phyloP scores from a whole-genome alignment of 1,140 invertebrate genomes.

The Zaprionus lachaisei region DNA sequence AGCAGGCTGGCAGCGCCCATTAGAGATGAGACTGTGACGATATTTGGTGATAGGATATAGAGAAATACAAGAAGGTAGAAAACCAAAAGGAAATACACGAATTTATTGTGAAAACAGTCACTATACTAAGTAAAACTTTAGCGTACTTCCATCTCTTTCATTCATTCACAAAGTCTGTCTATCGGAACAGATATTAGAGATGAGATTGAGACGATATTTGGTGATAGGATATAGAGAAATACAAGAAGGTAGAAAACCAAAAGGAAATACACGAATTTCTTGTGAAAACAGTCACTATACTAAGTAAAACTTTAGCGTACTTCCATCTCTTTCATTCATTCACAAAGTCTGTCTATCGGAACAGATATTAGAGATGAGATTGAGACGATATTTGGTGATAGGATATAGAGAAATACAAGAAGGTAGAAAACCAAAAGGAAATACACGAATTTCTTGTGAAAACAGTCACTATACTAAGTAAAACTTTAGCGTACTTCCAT shows the following conservation, averaged over 20 bases:
- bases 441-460: background rate
- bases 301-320: background rate
- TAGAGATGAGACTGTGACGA: slow-evolving; percentile 26
- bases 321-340: background rate
- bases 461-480: background rate
- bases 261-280: background rate
- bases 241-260: background rate
- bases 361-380: slow-evolving; percentile 22
- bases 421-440: background rate
- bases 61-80: background rate
- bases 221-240: background rate
- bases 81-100: background rate
- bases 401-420: background rate
- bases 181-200: slow-evolving; percentile 9
- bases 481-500: background rate
- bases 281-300: background rate
- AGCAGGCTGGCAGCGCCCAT: background rate
- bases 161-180: background rate
- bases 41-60: slow-evolving; percentile 1
- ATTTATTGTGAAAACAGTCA: background rate
- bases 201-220: slow-evolving; percentile 18
- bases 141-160: background rate
- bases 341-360: background rate
- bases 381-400: slow-evolving; percentile 6
- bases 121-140: background rate